Conservation (phyloP, 1,140 invertebrate species). For the Drosophila pachea region DNA sequence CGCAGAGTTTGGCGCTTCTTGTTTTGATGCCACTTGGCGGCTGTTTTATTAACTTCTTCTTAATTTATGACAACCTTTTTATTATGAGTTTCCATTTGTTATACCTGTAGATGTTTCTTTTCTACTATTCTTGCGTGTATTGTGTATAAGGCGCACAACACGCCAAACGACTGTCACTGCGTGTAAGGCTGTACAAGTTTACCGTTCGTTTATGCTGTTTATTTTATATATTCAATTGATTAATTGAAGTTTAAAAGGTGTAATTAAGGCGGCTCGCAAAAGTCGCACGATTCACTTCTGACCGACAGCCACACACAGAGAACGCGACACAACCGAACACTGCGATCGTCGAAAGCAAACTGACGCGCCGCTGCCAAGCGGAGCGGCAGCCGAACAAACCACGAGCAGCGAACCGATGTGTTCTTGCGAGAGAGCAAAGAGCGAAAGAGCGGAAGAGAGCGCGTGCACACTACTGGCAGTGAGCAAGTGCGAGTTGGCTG, state of each 20-base stretch:
- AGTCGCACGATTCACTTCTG: constrained; percentile 44
- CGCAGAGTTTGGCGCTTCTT: constrained; percentile 38
- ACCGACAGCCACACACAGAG: not conserved
- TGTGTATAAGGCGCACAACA: not conserved
- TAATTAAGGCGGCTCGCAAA: constrained; percentile 50
- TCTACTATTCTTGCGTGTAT: constrained; percentile 8
- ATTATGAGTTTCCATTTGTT: constrained; percentile 32
- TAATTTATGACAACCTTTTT: constrained; percentile 49
- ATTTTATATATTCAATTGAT: constrained; percentile 53
- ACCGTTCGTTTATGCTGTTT: constrained; percentile 28
- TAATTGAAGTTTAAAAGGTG: constrained; percentile 71
- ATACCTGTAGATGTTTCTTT: constrained; percentile 2
- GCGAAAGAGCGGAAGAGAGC: constrained; percentile 6
- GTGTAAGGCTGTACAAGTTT: constrained; percentile 7
- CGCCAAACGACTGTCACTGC: not conserved
- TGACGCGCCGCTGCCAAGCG: constrained; percentile 15
- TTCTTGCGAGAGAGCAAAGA: not conserved
- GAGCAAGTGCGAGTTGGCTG: constrained; percentile 1
- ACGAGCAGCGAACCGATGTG: constrained; percentile 1
- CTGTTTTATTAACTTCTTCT: constrained; percentile 58
- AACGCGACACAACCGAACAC: constrained; percentile 50
- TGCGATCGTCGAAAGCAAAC: constrained; percentile 60
- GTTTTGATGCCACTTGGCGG: constrained; percentile 61
- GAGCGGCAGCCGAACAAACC: not conserved
- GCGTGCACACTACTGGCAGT: not conserved